A percentile compares a stretch with the other conserved stretches of the same genome.
Evolutionary conservation across 2,888 invertebrate genomes (phyloP).

Genomic region (Spisula subtruncata): DNA sequence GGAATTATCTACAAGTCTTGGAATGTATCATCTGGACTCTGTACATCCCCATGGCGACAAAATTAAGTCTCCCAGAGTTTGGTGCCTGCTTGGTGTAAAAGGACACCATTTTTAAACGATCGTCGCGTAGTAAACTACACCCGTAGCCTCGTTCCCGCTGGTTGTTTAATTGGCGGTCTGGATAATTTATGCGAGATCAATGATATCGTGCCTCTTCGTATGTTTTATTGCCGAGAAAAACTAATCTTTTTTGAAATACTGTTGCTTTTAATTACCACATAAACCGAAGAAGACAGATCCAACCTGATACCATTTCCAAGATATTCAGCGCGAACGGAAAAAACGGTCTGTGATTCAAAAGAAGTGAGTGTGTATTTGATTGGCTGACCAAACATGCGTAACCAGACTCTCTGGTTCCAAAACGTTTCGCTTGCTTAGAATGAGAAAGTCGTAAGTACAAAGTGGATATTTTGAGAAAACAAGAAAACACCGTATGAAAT

Average conservation of each 20-base stretch:
- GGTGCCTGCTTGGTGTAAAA: constrained; percentile 35
- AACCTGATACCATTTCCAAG: not conserved
- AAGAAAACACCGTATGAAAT: too few relatives aligned
- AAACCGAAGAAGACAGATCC: not conserved
- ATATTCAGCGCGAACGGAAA: too few relatives aligned
- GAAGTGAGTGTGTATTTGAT: too few relatives aligned
- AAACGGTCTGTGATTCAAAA: too few relatives aligned
- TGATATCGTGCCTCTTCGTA: not conserved
- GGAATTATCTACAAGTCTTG: not conserved
- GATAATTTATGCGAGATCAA: constrained; percentile 38
- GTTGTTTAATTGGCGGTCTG: constrained; percentile 14
- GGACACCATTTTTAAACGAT: constrained; percentile 42
- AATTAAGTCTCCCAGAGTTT: not conserved
- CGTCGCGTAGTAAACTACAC: constrained; percentile 32
- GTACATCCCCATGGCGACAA: constrained; percentile 14
- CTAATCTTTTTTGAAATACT: not conserved
- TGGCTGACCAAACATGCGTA: too few relatives aligned
- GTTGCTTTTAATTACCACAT: constrained; percentile 16
- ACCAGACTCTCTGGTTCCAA: too few relatives aligned
- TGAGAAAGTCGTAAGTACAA: too few relatives aligned
- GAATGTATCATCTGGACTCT: constrained; percentile 1
- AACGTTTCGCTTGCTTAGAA: too few relatives aligned
- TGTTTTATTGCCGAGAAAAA: constrained; percentile 6
- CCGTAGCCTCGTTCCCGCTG: constrained; percentile 46
- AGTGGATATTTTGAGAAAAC: too few relatives aligned